A percentile compares a stretch with the other conserved stretches of the same genome.
Evolutionary conservation across 2,888 invertebrate species (phyloP).

Genomic region (Taphrorychus bicolor): DNA sequence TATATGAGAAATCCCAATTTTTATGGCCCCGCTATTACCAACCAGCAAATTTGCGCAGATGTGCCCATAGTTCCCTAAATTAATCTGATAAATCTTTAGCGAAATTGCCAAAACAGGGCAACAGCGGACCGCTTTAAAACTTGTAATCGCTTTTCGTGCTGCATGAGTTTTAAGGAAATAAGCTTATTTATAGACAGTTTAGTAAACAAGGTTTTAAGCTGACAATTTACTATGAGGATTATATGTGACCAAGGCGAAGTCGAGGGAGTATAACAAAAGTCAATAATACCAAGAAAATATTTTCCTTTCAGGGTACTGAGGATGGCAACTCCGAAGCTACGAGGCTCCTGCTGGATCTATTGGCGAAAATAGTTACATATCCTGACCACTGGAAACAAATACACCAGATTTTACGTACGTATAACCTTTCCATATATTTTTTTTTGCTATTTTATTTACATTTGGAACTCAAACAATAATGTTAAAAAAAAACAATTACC

Average conservation of each 20-base stretch:
- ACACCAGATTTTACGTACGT: conserved; percentile 57
- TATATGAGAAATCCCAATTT: not conserved
- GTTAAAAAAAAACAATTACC: too few species aligned
- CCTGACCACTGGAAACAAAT: conserved; percentile 58
- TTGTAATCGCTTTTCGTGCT: conserved; percentile 3
- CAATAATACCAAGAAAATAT: not conserved
- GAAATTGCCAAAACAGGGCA: not conserved
- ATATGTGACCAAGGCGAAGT: not conserved
- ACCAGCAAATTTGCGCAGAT: not conserved
- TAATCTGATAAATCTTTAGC: conserved; percentile 1
- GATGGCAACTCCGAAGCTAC: conserved; percentile 47
- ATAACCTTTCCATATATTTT: too few species aligned
- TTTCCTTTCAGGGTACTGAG: conserved; percentile 8
- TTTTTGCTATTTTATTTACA: too few species aligned
- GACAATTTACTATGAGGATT: not conserved
- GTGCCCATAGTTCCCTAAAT: not conserved
- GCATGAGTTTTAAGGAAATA: not conserved
- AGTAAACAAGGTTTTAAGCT: not conserved
- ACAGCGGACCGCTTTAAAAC: not conserved
- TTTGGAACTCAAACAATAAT: too few species aligned
- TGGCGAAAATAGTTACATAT: conserved; percentile 58
- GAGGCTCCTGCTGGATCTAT: conserved; percentile 56
- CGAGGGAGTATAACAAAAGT: too few species aligned
- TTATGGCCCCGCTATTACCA: not conserved
- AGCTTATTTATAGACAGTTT: not conserved